Conservation (phyloP, 23 tunicate species). For the Phallusia fumigata region DNA sequence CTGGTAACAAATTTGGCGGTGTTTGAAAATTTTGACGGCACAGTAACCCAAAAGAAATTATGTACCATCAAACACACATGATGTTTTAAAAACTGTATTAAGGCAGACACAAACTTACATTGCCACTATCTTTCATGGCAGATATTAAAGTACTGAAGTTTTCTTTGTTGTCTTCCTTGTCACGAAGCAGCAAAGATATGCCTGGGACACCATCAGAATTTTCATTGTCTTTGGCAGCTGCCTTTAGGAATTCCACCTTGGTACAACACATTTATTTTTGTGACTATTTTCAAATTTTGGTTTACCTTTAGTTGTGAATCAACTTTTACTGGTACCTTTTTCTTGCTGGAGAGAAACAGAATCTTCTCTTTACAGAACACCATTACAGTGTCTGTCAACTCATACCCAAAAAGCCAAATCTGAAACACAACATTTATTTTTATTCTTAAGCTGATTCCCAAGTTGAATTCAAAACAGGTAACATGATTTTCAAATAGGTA, state of each 20-base stretch:
- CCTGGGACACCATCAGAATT: conserved; percentile 67
- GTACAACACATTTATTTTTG: not conserved
- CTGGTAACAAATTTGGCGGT: conserved; percentile 19
- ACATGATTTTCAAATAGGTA: too few species aligned
- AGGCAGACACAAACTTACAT: conserved; percentile 29
- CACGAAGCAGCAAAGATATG: conserved; percentile 58
- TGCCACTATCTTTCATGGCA: conserved; percentile 64
- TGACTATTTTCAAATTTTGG: not conserved
- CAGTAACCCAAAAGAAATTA: too few species aligned
- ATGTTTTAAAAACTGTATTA: not conserved
- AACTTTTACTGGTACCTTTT: conserved; percentile 41
- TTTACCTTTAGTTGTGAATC: not conserved
- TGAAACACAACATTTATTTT: too few species aligned
- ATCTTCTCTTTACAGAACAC: conserved; percentile 83
- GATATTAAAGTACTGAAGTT: conserved; percentile 68
- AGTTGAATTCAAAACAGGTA: too few species aligned
- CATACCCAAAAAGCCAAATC: conserved; percentile 99
- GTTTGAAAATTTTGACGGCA: too few species aligned
- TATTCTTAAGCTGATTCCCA: too few species aligned
- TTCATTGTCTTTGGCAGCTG: conserved; percentile 55
- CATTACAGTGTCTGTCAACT: conserved; percentile 87
- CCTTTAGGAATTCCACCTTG: conserved; percentile 86
- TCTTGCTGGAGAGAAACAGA: conserved; percentile 79
- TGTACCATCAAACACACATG: too few species aligned
- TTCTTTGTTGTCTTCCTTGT: conserved; percentile 63